Evolutionary conservation across 2,113 vertebrate genomes (phyloP).

Genomic region (Erythrolamprus reginae): DNA sequence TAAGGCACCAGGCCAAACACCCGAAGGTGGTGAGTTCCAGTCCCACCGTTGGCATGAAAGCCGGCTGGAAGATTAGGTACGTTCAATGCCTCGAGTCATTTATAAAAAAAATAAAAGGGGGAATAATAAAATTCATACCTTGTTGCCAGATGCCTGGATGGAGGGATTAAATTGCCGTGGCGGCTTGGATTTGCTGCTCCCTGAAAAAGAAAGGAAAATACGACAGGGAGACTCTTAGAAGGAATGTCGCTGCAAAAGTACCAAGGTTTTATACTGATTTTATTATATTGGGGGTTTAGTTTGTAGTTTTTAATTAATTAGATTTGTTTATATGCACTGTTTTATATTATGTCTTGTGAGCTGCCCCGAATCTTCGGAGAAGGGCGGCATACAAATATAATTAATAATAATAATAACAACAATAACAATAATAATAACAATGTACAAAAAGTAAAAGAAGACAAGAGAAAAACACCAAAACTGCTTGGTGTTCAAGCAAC

Average conservation of each 20-base stretch:
- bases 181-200: constrained; percentile 73
- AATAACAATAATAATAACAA: too few relatives aligned
- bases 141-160: constrained; percentile 61
- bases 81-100: not conserved
- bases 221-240: fast-evolving
- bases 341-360: too few relatives aligned
- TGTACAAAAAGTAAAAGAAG: not conserved
- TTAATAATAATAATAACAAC: too few relatives aligned
- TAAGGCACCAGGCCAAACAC: not conserved
- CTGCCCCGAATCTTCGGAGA: too few relatives aligned
- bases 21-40: not conserved
- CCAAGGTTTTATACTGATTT: too few relatives aligned
- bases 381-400: too few relatives aligned
- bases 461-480: not conserved
- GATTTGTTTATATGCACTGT: too few relatives aligned
- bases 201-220: constrained; percentile 37
- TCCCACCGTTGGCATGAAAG: not conserved
- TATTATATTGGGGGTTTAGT: too few relatives aligned
- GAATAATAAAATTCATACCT: constrained; percentile 54
- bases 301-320: too few relatives aligned
- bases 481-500: not conserved
- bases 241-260: not conserved
- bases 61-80: not conserved
- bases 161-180: constrained; percentile 85
- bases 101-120: not conserved